These are phyloP conservation scores for Icerya purchasi DNA, from an alignment of 2,888 invertebrate species.

Conservation along the genomic window DNA sequence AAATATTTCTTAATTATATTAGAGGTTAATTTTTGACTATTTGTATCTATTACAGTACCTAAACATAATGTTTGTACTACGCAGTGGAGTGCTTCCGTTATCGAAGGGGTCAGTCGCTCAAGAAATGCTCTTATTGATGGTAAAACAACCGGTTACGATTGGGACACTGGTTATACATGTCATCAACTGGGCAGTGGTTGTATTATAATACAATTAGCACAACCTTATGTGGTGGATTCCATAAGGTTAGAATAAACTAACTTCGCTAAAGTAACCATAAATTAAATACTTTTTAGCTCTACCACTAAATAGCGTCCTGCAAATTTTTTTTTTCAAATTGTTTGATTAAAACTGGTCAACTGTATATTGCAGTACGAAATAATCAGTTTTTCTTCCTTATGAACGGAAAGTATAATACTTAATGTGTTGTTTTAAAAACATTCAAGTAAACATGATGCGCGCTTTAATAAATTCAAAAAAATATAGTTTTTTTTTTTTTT, in stretches of 20 bases:
- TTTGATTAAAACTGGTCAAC: neutral
- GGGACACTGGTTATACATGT: conserved; percentile 96
- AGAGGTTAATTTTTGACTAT: too few species aligned
- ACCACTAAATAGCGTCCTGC: neutral
- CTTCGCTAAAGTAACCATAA: too few species aligned
- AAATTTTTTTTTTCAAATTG: neutral
- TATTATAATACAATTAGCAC: conserved; percentile 84
- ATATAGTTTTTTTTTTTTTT: too few species aligned
- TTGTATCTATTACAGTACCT: conserved; percentile 64
- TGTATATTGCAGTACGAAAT: too few species aligned
- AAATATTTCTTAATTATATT: too few species aligned
- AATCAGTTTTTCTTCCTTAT: too few species aligned
- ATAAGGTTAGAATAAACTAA: conserved; percentile 37
- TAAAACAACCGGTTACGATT: conserved; percentile 83
- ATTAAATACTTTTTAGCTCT: too few species aligned
- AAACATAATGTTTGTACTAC: conserved; percentile 78
- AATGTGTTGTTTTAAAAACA: too few species aligned
- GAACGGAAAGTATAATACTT: too few species aligned
- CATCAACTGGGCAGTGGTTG: conserved; percentile 87
- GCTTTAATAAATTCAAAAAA: too few species aligned
- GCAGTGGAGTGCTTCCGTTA: conserved; percentile 72
- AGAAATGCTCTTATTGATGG: conserved; percentile 91
- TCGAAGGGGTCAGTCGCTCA: conserved; percentile 83
- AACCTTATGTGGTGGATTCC: conserved; percentile 80
- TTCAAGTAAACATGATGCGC: too few species aligned